phyloP scores from a whole-genome alignment of 2,113 vertebrate genomes.

The Peromyscus polionotus region DNA sequence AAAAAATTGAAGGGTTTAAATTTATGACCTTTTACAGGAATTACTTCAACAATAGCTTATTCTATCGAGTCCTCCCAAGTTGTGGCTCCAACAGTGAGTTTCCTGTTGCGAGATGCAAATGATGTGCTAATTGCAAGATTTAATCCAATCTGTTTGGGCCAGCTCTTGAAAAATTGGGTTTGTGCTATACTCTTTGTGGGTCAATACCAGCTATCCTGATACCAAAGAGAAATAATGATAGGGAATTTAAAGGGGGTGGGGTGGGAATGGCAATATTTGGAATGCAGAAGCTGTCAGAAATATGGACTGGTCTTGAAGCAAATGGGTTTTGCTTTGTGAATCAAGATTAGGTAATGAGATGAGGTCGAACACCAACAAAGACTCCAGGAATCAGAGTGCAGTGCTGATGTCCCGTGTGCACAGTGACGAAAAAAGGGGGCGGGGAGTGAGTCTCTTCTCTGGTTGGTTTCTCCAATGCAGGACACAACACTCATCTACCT shows the following conservation, averaged over 20 bases:
- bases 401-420: background rate
- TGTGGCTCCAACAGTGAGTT: constrained; percentile 81
- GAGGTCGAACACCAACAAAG: background rate
- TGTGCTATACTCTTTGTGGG: constrained; percentile 70
- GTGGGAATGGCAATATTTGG: constrained; percentile 40
- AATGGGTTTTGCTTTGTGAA: constrained; percentile 56
- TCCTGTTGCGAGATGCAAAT: constrained; percentile 86
- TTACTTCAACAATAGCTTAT: constrained; percentile 87
- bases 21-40: constrained; percentile 89
- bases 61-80: constrained; percentile 79
- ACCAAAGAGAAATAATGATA: constrained; percentile 54
- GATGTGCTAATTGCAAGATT: constrained; percentile 85
- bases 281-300: constrained; percentile 62
- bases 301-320: constrained; percentile 38
- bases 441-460: background rate
- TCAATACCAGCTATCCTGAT: constrained; percentile 69
- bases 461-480: background rate
- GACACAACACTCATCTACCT: background rate
- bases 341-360: constrained; percentile 16
- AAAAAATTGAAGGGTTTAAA: constrained; percentile 87
- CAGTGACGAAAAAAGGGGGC: background rate
- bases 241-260: background rate
- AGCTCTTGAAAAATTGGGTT: constrained; percentile 82
- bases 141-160: constrained; percentile 83
- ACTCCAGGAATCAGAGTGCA: background rate